phyloP scores from a whole-genome alignment of 1,140 invertebrate genomes.

The Lasioglossum baleicum region DNA sequence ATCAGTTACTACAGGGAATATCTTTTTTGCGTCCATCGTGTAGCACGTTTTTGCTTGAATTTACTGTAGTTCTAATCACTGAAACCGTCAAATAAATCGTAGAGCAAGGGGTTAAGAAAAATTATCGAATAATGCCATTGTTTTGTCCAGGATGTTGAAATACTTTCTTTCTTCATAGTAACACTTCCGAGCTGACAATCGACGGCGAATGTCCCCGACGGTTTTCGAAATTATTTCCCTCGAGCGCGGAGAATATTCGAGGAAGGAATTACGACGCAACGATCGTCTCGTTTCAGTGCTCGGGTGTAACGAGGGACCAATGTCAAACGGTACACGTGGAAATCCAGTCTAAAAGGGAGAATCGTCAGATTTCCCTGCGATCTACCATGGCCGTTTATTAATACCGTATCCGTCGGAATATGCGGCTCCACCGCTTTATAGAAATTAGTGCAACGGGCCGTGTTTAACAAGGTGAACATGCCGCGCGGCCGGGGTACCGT shows the following conservation, averaged over 20 bases:
- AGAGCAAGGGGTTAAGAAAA: no score
- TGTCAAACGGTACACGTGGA: conserved; percentile 3
- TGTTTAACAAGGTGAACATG: conserved; percentile 48
- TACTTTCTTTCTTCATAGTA: no score
- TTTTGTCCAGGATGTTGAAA: no score
- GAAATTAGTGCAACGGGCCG: conserved; percentile 57
- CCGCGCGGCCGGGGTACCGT: conserved; percentile 26
- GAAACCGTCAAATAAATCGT: no score
- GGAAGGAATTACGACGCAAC: not conserved
- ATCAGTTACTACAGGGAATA: no score
- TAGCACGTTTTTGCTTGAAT: no score
- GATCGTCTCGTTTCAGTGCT: not conserved
- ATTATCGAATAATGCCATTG: no score
- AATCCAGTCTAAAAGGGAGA: conserved; percentile 31
- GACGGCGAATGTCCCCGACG: no score
- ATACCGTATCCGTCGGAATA: conserved; percentile 45
- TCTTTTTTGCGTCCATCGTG: no score
- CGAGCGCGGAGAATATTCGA: not conserved
- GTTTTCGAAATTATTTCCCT: no score
- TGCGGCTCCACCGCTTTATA: conserved; percentile 42
- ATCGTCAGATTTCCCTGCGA: conserved; percentile 27
- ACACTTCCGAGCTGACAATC: no score
- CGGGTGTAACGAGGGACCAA: conserved; percentile 2
- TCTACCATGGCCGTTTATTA: conserved; percentile 52
- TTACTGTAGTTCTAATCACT: no score